Conservation (phyloP, 2,888 invertebrate genomes). For the Mongoloraphidia duomilia region DNA sequence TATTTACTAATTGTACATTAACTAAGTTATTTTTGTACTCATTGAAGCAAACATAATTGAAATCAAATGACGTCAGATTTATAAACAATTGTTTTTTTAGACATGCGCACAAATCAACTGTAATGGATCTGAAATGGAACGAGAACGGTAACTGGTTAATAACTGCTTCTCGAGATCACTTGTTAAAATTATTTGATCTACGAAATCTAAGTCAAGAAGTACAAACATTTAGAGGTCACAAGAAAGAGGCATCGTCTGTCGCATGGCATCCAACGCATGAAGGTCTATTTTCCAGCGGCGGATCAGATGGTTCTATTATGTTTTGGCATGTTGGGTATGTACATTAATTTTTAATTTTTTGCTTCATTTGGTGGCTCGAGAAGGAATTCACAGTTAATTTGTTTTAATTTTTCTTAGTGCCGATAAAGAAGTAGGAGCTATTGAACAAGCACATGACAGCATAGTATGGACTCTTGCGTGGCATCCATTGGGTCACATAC, state of each 20-base stretch:
- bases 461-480: slow-evolving; percentile 99
- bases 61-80: not conserved
- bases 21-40: not conserved
- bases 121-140: slow-evolving; percentile 99
- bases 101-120: slow-evolving; percentile 98
- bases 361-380: not conserved
- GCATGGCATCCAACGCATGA: slow-evolving; percentile 99
- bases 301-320: slow-evolving; percentile 94
- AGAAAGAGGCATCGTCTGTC: slow-evolving; percentile 93
- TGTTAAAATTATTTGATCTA: slow-evolving; percentile 94
- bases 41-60: not conserved
- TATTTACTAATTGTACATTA: not conserved
- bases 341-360: not conserved
- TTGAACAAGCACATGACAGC: slow-evolving; percentile 97
- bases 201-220: slow-evolving; percentile 90
- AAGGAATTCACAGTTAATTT: not conserved
- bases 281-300: slow-evolving; percentile 92
- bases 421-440: slow-evolving; percentile 95
- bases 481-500: slow-evolving; percentile 98
- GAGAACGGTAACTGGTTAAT: slow-evolving; percentile 98
- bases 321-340: slow-evolving; percentile 95
- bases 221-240: slow-evolving; percentile 96
- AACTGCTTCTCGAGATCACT: slow-evolving; percentile 94
- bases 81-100: slow-evolving; percentile 28
- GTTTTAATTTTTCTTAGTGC: slow-evolving; percentile 37